Base-by-base conservation (phyloP, 2,888 invertebrate genomes). In the Nezara viridula region DNA sequence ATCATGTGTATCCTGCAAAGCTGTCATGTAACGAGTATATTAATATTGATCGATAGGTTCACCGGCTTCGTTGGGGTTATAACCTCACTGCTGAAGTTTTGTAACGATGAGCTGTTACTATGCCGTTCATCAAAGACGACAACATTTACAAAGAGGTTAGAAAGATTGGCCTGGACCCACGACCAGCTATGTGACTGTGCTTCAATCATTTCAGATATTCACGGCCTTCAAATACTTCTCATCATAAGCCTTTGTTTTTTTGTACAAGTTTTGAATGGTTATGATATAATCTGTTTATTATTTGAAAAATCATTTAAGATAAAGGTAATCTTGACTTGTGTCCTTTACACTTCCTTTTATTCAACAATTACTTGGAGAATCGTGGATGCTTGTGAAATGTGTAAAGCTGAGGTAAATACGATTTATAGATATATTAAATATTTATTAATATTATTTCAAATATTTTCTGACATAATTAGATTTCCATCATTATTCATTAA, bases 21-120 rank as follows among this genome's bases (percentile, higher is more conserved):
- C 10, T 24, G 1, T 2, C n/a, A 55, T 7, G 9, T 7, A 0
- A 4, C 27, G 14, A 0, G 2, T 14, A 0, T 27, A 27, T 0
- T 60, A 27, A 14, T 27, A 2, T 12, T 60, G 60, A 16, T 60
- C n/a, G 60, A 60, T 60, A 60, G 60, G 27, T 60, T 60, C 60
- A 27, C 27, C 14, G 27, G n/a, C 14, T 60, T 27, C 27, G 27
- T 60, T 12, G 16, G 27, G 2, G 24, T 60, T 14, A 27, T 60
- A 9, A 60, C 60, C 3, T 60, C 60, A 27, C 14, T 60, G 0
- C 9, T 60, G 3, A 60, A 5, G 27, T 14, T 27, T 6, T n/a
- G 60, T 14, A 60, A 27, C 5, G 60, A 60, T 7, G 55, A 55
- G 27, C 10, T 60, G 2, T 27, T 27, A 12, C 9, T 60, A 16